Conservation (phyloP, 2,888 invertebrate species). For the Furcula furcula region DNA sequence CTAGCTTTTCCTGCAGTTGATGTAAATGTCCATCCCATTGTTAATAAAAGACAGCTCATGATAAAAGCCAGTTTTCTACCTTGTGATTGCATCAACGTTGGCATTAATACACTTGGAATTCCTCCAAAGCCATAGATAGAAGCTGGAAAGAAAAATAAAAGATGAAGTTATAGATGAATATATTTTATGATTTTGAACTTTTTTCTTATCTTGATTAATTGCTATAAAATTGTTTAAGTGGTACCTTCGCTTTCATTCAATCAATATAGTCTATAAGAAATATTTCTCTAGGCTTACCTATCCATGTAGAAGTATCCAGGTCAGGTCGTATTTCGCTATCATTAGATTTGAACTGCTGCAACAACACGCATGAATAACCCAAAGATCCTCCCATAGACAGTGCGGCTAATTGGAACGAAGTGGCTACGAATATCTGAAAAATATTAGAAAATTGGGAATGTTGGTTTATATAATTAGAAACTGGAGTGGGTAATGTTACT, state of each 20-base stretch:
- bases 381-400: constrained; percentile 15
- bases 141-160: constrained; percentile 14
- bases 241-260: too few species aligned
- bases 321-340: constrained; percentile 11
- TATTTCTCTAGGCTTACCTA: too few species aligned
- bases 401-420: constrained; percentile 7
- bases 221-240: too few species aligned
- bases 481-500: too few species aligned
- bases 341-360: constrained; percentile 15
- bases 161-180: too few species aligned
- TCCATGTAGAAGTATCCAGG: constrained; percentile 14
- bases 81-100: constrained; percentile 18
- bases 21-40: constrained; percentile 22
- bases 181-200: too few species aligned
- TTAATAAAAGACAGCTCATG: constrained; percentile 11
- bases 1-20: constrained; percentile 7
- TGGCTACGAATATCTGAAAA: constrained; percentile 16
- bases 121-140: constrained; percentile 23
- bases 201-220: too few species aligned
- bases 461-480: too few species aligned
- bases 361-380: constrained; percentile 12
- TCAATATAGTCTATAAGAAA: too few species aligned
- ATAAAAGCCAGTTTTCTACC: constrained; percentile 23
- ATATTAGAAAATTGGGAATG: too few species aligned
- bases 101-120: constrained; percentile 17